These are phyloP conservation scores for Lasioglossum baleicum DNA, from an alignment of 1,140 invertebrate species.

Conservation along the genomic window DNA sequence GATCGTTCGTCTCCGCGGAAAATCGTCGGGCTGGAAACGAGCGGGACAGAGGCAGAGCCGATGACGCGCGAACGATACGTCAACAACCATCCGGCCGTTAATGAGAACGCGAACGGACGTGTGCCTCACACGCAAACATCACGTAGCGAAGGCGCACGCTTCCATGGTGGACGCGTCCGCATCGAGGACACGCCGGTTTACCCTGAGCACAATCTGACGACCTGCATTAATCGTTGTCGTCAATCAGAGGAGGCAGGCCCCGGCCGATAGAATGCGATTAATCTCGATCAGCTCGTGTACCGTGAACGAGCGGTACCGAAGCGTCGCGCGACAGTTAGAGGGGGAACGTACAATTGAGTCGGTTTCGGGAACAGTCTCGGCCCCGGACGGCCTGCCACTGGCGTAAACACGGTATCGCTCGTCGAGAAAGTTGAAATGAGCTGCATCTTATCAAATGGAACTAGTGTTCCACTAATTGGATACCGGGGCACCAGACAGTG, in stretches of 20 bases:
- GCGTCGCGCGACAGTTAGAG: conserved; percentile 2
- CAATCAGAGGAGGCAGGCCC: conserved; percentile 52
- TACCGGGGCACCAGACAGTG: not conserved
- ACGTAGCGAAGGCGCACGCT: not conserved
- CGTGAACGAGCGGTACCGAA: conserved; percentile 54
- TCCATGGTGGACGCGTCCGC: conserved; percentile 14
- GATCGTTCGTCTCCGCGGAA: not conserved
- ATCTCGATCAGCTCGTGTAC: conserved; percentile 56
- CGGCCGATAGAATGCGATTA: conserved; percentile 54
- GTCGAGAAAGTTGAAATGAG: not conserved
- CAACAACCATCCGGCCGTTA: conserved; percentile 41
- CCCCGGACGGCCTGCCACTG: not conserved
- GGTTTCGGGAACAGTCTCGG: conserved; percentile 32
- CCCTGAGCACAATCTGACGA: conserved; percentile 53
- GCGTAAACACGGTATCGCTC: not conserved
- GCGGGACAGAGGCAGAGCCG: not conserved
- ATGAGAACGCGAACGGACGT: conserved; percentile 27
- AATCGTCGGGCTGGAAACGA: not conserved
- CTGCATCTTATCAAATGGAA: not conserved
- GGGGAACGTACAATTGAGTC: conserved; percentile 41
- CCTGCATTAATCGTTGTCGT: conserved; percentile 62
- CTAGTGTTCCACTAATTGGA: not conserved
- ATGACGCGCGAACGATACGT: conserved; percentile 41
- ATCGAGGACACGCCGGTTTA: conserved; percentile 45
- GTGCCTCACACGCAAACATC: conserved; percentile 32